These are phyloP conservation scores for Hippoglossus hippoglossus DNA, from an alignment of 2,797 vertebrate species.

Conservation along the genomic window DNA sequence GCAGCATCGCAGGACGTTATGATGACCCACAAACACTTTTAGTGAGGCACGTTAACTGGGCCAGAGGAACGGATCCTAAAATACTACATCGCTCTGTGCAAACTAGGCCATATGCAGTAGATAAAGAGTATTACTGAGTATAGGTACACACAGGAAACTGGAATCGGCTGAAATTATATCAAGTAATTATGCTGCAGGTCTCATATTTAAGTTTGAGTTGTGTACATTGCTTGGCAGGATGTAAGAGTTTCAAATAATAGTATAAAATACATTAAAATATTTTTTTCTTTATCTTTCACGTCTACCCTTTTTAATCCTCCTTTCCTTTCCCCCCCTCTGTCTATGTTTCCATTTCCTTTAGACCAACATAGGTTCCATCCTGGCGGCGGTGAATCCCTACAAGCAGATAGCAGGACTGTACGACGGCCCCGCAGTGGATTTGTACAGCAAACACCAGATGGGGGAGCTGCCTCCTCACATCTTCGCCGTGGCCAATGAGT, in stretches of 20 bases:
- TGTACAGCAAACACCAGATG: conserved; percentile 91
- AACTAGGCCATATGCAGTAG: conserved; percentile 60
- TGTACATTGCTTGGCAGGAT: too few species aligned
- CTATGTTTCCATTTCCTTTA: conserved; percentile 51
- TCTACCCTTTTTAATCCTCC: too few species aligned
- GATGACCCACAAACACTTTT: conserved; percentile 78
- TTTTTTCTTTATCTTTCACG: neutral
- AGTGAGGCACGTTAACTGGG: conserved; percentile 31
- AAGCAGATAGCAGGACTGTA: conserved; percentile 89
- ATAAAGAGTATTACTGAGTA: conserved; percentile 18
- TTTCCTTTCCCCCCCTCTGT: neutral
- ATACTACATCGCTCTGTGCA: conserved; percentile 49
- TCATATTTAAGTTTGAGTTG: neutral
- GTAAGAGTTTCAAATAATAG: too few species aligned
- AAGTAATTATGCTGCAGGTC: neutral
- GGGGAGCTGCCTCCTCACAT: conserved; percentile 95
- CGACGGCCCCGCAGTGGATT: conserved; percentile 82
- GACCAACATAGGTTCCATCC: conserved; percentile 94
- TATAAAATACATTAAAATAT: too few species aligned
- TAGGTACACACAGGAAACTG: conserved; percentile 26
- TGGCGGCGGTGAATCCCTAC: conserved; percentile 94
- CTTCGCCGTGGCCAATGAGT: conserved; percentile 93
- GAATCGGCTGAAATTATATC: conserved; percentile 8
- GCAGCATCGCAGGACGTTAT: conserved; percentile 32
- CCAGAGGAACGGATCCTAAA: conserved; percentile 51